phyloP scores from a whole-genome alignment of 2,888 invertebrate genomes.

The Metalampra italica region DNA sequence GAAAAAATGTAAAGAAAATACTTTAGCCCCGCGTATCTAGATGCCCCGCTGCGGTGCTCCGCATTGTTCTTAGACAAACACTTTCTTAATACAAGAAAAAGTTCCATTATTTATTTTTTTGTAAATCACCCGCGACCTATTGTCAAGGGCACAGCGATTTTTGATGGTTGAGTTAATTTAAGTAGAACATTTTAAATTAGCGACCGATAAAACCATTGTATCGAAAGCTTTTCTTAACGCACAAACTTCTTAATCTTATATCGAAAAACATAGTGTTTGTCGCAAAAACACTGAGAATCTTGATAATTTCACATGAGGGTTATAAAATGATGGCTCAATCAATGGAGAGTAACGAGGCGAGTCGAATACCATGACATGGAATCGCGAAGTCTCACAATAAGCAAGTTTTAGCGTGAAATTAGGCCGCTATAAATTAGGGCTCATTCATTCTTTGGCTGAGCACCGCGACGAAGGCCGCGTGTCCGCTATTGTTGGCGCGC shows the following conservation, averaged over 20 bases:
- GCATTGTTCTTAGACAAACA: conserved; percentile 76
- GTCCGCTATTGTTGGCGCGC: conserved; percentile 51
- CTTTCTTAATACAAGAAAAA: conserved; percentile 62
- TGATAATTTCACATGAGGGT: conserved; percentile 10
- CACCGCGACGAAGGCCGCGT: conserved; percentile 65
- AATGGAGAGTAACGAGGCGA: conserved; percentile 51
- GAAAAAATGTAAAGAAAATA: conserved; percentile 60
- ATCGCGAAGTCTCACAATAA: conserved; percentile 67
- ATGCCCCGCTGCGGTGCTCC: conserved; percentile 71
- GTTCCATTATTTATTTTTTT: conserved; percentile 61
- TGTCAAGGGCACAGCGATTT: conserved; percentile 44
- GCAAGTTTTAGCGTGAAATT: conserved; percentile 71
- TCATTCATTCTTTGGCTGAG: conserved; percentile 47
- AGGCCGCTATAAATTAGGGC: conserved; percentile 66
- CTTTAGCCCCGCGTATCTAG: conserved; percentile 60
- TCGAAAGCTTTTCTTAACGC: conserved; percentile 30
- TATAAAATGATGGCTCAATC: conserved; percentile 60
- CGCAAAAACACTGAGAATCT: conserved; percentile 9
- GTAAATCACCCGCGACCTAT: conserved; percentile 50
- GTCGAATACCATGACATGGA: conserved; percentile 67
- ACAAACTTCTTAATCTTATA: conserved; percentile 12
- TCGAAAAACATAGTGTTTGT: conserved; percentile 1
- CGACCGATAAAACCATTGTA: conserved; percentile 28
- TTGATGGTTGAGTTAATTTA: conserved; percentile 67
- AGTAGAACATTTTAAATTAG: conserved; percentile 44